These are phyloP conservation scores for Numida meleagris DNA, from an alignment of 2,113 vertebrate species.

Conservation along the genomic window DNA sequence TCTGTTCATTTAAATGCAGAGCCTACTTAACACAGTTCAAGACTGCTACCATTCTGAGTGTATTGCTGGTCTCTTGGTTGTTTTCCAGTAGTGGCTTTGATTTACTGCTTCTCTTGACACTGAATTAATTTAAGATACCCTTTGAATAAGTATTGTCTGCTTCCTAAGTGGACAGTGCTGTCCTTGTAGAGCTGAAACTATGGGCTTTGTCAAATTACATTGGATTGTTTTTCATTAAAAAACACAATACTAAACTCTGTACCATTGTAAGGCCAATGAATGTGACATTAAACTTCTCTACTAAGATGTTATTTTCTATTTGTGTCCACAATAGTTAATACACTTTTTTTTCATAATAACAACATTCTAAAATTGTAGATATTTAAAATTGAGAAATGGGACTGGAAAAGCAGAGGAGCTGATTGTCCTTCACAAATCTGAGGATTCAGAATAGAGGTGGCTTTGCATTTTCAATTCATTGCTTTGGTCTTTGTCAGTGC, in stretches of 20 bases:
- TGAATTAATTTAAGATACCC: slow-evolving; percentile 12
- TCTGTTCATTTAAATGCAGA: not conserved
- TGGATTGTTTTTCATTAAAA: slow-evolving; percentile 43
- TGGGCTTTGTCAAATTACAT: not conserved
- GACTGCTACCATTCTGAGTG: not conserved
- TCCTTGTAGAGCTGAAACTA: not conserved
- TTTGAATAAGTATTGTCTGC: not conserved
- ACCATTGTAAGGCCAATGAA: not conserved
- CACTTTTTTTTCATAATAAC: not conserved
- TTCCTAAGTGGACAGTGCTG: not conserved
- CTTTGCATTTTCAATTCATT: not conserved
- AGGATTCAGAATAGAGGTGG: not conserved
- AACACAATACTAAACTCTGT: not conserved
- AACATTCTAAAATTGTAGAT: not conserved
- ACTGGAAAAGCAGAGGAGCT: not conserved
- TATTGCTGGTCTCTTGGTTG: not conserved
- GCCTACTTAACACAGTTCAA: not conserved
- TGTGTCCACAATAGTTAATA: not conserved
- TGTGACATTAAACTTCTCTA: not conserved
- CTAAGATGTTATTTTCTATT: not conserved
- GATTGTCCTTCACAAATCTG: not conserved
- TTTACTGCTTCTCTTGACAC: not conserved
- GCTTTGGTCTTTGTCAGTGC: not conserved
- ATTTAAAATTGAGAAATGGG: not conserved
- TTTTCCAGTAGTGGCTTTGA: not conserved